Base-by-base conservation (phyloP, 2,113 vertebrate species). In the Cottus gobio region DNA sequence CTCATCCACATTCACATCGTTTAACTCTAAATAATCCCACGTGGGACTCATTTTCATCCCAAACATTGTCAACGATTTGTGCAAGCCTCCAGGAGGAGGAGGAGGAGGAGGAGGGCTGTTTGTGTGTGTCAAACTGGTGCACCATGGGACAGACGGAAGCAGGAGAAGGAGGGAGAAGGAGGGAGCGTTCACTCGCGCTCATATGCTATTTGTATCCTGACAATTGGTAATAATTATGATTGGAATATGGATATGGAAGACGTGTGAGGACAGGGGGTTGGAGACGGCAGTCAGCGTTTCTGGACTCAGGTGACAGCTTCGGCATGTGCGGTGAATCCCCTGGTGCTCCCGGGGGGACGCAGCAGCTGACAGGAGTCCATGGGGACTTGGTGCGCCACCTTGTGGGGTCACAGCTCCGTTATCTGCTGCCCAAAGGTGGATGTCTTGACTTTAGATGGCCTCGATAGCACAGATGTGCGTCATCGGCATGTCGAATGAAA, bases 331-430 rank as follows among this genome's bases (percentile, higher is more conserved):
- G n/a, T 76, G 67, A 58, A 58, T 64, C 37, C 37, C 30, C 24
- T 36, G 71, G 44, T 31, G 62, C 65, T 68, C 83, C 79, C 85
- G 24, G 9, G 5, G 77, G 77, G 54, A 30, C 30, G 58, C 10
- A 73, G 52, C 77, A 31, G 60, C 46, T 87, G 90, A 87, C 90
- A 87, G 8, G 52, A 71, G 86, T 77, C 81, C 75, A 85, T 79
- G 71, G 85, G 87, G 84, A 87, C 63, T 70, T 16, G 13, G 58
- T 77, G 75, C 3, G 46, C 57, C 74, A 82, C 83, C 71, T 58
- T 78, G 85, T 85, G 86, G 85, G 67, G 77, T 90, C 79, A 81
- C 48, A 71, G 60, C 66, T 90, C 79, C 81, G 75, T 65, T 79
- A 56, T 65, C 46, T 9, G 11, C 44, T 70, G 68, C 71, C 54